Evolutionary conservation across 2,113 vertebrate species (phyloP), one percentile per base, ranked within the genome.

Genomic region (Hiodon tergisus): DNA sequence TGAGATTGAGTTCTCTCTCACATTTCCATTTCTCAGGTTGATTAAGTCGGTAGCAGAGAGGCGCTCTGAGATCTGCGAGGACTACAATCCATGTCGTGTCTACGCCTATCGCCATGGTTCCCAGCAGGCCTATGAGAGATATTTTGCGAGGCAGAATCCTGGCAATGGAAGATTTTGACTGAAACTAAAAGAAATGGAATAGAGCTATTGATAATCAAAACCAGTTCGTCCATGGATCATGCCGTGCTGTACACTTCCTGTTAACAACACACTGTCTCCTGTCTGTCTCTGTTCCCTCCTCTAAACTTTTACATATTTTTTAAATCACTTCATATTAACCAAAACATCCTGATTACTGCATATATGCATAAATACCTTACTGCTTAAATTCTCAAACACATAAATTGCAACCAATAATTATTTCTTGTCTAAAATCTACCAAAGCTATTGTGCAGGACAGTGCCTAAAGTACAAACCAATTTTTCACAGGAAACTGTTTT

Each of bases 21-120:
- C 58, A 66, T 54, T 7, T 46, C 55, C 3, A 3, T 10, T 52
- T 6, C 14, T 78, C 69, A 94, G 94, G 86, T 69, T 83, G 73
- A 77, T 88, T 5, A 98, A 96, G 87, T 79, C 88, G 0, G 78
- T 72, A 1, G 79, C 86, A 0, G 97, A 98, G 88, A 69, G 73
- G 4, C 92, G 88, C 16, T 85, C 93, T 2, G 96, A 98, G 87
- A 88, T 80, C 60, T 98, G 97, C 0, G 97, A 98, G 75, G 92
- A 96, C 78, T 93, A 86, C 80, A 83, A 79, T 2, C 93, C 90
- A 0, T 98, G 97, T 0, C 93, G 94, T 46, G 72, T 69, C 62
- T 93, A 92, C 0, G 93, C 95, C 4, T 74, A 75, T 6, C 78
- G 54, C 76, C 77, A 91, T 0, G 96, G 96, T 6, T 91, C 85